A percentile compares a stretch with the other conserved stretches of the same genome.
These are phyloP conservation scores for Dermatemys mawii DNA, from an alignment of 2,113 vertebrate species.

Conservation along the genomic window DNA sequence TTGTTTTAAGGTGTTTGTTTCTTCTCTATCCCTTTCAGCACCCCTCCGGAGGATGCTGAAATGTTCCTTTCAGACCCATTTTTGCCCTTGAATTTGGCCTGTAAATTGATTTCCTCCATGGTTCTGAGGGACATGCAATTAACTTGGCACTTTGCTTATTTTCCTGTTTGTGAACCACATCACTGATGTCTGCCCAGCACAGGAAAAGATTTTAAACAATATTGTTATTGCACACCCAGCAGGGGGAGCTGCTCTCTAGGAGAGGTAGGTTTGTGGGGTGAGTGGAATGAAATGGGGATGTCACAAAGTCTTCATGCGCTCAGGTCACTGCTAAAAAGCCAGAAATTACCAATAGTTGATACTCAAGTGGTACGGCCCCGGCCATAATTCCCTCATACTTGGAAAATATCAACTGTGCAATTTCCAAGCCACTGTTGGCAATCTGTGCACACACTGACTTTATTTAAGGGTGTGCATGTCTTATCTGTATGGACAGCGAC, in stretches of 20 bases:
- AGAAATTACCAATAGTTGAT: neutral
- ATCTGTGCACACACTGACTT: neutral
- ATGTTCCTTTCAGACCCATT: neutral
- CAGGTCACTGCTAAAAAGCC: neutral
- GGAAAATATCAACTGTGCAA: neutral
- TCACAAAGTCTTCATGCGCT: neutral
- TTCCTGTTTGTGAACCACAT: neutral
- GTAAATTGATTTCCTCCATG: neutral
- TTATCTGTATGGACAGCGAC: neutral
- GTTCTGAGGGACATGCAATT: neutral
- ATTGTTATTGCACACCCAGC: neutral
- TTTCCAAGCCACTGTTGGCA: neutral
- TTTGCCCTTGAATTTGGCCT: neutral
- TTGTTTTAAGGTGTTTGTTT: neutral
- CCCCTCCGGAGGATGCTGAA: neutral
- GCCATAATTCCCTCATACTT: neutral
- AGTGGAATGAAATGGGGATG: rapidly evolving
- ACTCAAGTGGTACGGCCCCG: rapidly evolving
- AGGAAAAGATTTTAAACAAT: rapidly evolving
- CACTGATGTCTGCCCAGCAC: neutral
- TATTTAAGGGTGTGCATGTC: neutral
- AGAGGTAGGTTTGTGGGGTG: neutral
- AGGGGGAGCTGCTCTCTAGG: neutral
- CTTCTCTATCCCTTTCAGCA: neutral
- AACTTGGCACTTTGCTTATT: neutral